Conservation (phyloP, 2,113 vertebrate species). For the Megaptera novaeangliae region DNA sequence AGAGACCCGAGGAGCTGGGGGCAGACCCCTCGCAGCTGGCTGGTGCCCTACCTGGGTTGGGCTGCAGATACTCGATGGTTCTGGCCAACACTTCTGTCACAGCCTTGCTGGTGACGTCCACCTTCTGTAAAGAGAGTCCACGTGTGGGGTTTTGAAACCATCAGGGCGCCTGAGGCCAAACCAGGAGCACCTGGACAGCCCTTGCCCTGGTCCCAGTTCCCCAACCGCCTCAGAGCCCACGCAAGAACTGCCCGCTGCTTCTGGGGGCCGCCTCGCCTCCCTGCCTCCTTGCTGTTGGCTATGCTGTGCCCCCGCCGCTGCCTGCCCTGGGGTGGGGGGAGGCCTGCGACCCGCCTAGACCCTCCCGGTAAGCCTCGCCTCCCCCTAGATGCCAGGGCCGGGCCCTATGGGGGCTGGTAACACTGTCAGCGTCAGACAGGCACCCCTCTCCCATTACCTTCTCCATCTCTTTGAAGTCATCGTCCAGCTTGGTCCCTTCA, state of each 20-base stretch:
- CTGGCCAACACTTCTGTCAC: conserved; percentile 95
- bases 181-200: not conserved
- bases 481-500: conserved; percentile 96
- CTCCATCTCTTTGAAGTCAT: conserved; percentile 97
- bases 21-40: too few species aligned
- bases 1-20: fast-evolving
- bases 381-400: not conserved
- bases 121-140: conserved; percentile 85
- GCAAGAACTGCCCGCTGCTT: not conserved
- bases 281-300: not conserved
- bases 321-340: not conserved
- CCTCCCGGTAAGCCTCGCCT: not conserved
- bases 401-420: not conserved
- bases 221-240: not conserved
- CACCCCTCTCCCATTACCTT: conserved; percentile 81
- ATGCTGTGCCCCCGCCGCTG: not conserved
- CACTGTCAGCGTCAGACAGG: fast-evolving
- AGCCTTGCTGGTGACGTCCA: conserved; percentile 97
- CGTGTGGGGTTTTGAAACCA: not conserved
- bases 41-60: conserved; percentile 90
- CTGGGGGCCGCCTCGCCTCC: not conserved
- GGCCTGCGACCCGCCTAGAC: not conserved
- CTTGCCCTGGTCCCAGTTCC: not conserved
- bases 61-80: conserved; percentile 97
- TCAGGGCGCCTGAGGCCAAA: not conserved